Evolutionary conservation across 1,140 invertebrate species (phyloP).

Genomic region (Caenorhabditis tropicalis): DNA sequence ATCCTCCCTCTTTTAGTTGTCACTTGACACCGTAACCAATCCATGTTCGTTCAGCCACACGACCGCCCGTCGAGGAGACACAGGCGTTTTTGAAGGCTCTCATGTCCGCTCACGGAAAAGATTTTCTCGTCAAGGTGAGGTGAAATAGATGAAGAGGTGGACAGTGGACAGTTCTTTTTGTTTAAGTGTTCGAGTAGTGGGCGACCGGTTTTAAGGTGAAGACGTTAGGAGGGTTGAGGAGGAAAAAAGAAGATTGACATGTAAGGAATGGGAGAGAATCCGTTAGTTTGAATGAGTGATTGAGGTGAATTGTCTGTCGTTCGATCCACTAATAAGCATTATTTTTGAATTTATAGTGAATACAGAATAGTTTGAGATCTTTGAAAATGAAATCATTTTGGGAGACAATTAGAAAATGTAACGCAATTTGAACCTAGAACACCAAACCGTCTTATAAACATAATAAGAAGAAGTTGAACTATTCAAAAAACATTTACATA

Average conservation of each 20-base stretch:
- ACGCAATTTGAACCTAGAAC: not conserved
- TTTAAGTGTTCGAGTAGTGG: conserved; percentile 7
- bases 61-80: conserved; percentile 93
- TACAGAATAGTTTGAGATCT: too few species aligned
- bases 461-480: not conserved
- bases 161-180: conserved; percentile 8
- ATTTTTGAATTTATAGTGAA: not conserved
- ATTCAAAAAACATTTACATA: not conserved
- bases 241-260: conserved; percentile 27
- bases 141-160: not conserved
- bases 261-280: not conserved
- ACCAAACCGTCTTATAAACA: not conserved
- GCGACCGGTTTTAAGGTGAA: conserved; percentile 20
- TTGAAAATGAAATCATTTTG: too few species aligned
- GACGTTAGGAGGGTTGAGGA: not conserved
- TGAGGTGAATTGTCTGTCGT: conserved; percentile 7
- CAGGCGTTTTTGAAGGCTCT: conserved; percentile 90
- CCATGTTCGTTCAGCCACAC: conserved; percentile 79
- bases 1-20: not conserved
- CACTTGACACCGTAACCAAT: conserved; percentile 46
- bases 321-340: not conserved
- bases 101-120: conserved; percentile 89
- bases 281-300: conserved; percentile 21
- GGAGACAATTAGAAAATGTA: too few species aligned
- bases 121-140: conserved; percentile 85